Evolutionary conservation across 2,113 vertebrate genomes (phyloP), one percentile per base, ranked within the genome.

Genomic region (Cyanoliseus patagonus): DNA sequence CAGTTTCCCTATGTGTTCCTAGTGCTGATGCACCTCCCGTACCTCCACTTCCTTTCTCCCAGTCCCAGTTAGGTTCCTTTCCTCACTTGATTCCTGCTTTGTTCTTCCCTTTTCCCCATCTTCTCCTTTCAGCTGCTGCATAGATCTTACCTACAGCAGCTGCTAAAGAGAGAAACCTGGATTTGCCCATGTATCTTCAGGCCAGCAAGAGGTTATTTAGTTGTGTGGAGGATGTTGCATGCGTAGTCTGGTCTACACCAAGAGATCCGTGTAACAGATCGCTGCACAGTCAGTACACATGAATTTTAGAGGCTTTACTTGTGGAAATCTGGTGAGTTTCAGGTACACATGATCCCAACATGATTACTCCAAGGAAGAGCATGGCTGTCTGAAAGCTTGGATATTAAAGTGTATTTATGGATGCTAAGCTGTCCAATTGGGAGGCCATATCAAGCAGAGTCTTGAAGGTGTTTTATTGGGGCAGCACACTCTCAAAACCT

Each of bases 21-120:
- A 30, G 28, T 33, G 63, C 39, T 51, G 10, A 46, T 42, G 15
- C 11, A 27, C 30, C 16, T 83, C 62, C 37, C 8, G 4, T 68
- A 37, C 20, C 61, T 82, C 11, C 18, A 12, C 33, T 80, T 23
- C 25, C 63, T 70, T 77, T 53, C 22, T 69, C 13, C 14, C 28
- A 24, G 27, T 44, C 37, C 53, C 17, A 5, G 4, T 51, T 22
- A 59, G 12, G 31, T 76, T 88, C 35, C 17, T 68, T 90, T 77
- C 17, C 9, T 81, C 49, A 22, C 30, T 70, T 0, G 0, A 1
- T 77, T 88, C 52, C 12, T 2, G 39, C 6, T 6, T 81, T 44
- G 51, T 88, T 39, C 30, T 77, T 81, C 35, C 10, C 6, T 76
- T 66, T 92, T 37, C 9, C 11, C 19, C 62, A 61, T 51, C 16